Conservation (phyloP, 1,140 invertebrate species). For the Paraescarpia echinospica region DNA sequence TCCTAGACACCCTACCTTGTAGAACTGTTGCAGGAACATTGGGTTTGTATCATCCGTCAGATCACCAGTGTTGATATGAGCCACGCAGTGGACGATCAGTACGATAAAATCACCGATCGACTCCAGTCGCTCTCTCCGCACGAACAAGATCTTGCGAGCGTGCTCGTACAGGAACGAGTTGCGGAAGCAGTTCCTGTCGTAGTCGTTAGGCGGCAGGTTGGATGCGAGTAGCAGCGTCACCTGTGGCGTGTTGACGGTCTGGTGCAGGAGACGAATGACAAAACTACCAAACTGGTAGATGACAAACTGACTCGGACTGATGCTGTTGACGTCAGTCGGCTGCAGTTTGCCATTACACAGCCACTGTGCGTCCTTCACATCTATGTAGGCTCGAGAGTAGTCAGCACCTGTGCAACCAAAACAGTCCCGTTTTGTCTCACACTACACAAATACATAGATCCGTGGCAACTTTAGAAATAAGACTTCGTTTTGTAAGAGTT, state of each 20-base stretch:
- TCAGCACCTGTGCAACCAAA: conserved; percentile 44
- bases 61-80: conserved; percentile 50
- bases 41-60: conserved; percentile 50
- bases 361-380: conserved; percentile 55
- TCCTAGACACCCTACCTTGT: conserved; percentile 48
- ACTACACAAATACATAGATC: too few relatives aligned
- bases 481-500: too few relatives aligned
- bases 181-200: conserved; percentile 48
- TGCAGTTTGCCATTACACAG: conserved; percentile 47
- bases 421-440: conserved; percentile 1
- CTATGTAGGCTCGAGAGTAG: conserved; percentile 46
- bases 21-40: conserved; percentile 51
- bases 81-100: conserved; percentile 50
- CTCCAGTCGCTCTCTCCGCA: conserved; percentile 51
- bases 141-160: conserved; percentile 48
- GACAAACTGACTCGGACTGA: conserved; percentile 52
- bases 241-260: conserved; percentile 35
- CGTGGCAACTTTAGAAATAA: too few relatives aligned
- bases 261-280: conserved; percentile 44
- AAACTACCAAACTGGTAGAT: conserved; percentile 54
- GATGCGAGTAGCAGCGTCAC: conserved; percentile 51
- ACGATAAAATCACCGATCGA: conserved; percentile 54
- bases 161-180: conserved; percentile 52
- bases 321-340: conserved; percentile 46
- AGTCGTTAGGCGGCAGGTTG: conserved; percentile 53